These are phyloP conservation scores for Zaprionus obscuricornis DNA, from an alignment of 2,888 invertebrate species.

Conservation along the genomic window DNA sequence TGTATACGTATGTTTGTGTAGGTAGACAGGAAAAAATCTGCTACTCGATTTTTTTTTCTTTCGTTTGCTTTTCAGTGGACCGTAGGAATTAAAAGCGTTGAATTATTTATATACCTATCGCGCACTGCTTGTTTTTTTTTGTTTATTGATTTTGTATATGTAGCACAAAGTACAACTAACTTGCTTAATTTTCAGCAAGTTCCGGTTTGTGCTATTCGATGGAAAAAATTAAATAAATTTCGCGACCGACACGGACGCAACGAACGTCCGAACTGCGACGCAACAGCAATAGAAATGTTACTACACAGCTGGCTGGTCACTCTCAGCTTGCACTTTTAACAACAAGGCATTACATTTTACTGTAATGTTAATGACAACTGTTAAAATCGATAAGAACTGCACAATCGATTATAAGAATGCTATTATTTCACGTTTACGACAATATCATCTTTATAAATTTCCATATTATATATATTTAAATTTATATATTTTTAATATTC, in stretches of 20 bases:
- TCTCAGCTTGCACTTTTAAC: slow-evolving; percentile 16
- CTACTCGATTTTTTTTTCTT: slow-evolving; percentile 65
- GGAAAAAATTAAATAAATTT: slow-evolving; percentile 59
- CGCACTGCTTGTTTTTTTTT: slow-evolving; percentile 37
- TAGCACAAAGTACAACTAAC: slow-evolving; percentile 58
- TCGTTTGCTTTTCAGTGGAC: slow-evolving; percentile 27
- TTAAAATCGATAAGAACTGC: slow-evolving; percentile 12
- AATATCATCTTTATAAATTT: too few species aligned
- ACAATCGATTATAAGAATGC: too few species aligned
- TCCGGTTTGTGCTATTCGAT: slow-evolving; percentile 69
- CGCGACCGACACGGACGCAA: slow-evolving; percentile 49
- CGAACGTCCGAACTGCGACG: slow-evolving; percentile 51
- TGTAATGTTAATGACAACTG: neutral
- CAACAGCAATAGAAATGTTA: slow-evolving; percentile 58
- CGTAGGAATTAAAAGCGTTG: slow-evolving; percentile 32
- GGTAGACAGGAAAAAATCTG: slow-evolving; percentile 76
- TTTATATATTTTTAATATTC: too few species aligned
- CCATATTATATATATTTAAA: too few species aligned
- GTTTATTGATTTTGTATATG: slow-evolving; percentile 47
- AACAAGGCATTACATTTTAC: slow-evolving; percentile 3
- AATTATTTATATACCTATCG: slow-evolving; percentile 54
- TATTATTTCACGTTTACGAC: too few species aligned
- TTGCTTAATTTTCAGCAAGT: slow-evolving; percentile 58
- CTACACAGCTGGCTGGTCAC: slow-evolving; percentile 36
- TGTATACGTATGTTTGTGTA: slow-evolving; percentile 64